These are phyloP conservation scores for Coilia nasus DNA, from an alignment of 2,797 vertebrate genomes.

Conservation along the genomic window DNA sequence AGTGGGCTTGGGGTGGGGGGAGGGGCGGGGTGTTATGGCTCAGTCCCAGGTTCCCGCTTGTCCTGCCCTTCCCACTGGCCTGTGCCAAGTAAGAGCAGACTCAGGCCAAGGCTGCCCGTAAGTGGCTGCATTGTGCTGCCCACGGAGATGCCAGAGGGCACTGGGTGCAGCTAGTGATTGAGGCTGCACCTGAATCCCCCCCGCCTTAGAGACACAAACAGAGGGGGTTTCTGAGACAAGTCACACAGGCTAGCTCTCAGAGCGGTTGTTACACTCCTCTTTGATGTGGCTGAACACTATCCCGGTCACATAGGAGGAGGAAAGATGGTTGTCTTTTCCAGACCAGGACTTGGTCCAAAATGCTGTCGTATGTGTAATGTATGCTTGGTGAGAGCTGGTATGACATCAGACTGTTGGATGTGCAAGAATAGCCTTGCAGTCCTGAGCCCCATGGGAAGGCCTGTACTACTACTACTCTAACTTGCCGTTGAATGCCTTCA, in stretches of 20 bases:
- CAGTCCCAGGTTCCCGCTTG: conserved; percentile 7
- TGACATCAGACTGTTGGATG: neutral
- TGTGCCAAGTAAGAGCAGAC: neutral
- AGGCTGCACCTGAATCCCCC: neutral
- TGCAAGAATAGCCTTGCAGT: neutral
- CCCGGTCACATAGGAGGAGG: neutral
- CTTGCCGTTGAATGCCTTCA: neutral
- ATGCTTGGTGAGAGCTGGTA: neutral
- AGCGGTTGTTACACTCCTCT: neutral
- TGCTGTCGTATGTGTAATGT: neutral
- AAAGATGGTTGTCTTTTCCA: neutral
- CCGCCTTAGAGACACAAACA: neutral
- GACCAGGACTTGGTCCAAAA: neutral
- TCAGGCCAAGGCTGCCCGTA: conserved; percentile 9
- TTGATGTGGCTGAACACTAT: neutral
- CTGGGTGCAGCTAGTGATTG: neutral
- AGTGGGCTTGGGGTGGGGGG: neutral
- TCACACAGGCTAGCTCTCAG: neutral
- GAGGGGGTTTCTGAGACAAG: neutral
- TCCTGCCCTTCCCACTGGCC: conserved; percentile 19
- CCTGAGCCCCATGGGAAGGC: neutral
- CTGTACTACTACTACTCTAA: neutral
- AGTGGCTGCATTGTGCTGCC: conserved; percentile 1
- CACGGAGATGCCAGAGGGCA: neutral
- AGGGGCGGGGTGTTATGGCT: neutral